Evolutionary conservation across 2,113 vertebrate species (phyloP).

Genomic region (Eretmochelys imbricata): DNA sequence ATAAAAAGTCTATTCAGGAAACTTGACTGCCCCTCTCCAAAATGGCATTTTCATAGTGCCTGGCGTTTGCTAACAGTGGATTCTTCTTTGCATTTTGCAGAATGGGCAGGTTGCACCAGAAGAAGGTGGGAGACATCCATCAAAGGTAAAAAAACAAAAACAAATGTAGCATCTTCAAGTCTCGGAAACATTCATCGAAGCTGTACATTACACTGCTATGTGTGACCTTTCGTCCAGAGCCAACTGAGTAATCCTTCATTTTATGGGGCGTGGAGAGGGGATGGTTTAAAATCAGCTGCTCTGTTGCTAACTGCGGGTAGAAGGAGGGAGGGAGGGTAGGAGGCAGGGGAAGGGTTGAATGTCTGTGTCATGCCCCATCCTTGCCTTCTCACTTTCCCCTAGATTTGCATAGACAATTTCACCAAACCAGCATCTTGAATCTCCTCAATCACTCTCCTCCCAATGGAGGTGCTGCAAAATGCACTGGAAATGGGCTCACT

Average conservation of each 20-base stretch:
- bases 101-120: slow-evolving; percentile 80
- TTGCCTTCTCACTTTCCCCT: background rate
- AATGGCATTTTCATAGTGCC: background rate
- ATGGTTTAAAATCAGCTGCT: background rate
- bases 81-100: slow-evolving; percentile 74
- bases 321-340: background rate
- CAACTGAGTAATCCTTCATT: background rate
- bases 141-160: slow-evolving; percentile 70
- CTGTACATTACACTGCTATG: background rate
- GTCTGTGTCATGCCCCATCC: background rate
- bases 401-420: background rate
- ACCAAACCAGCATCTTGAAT: background rate
- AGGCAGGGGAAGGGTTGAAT: background rate
- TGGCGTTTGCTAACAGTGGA: background rate
- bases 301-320: background rate
- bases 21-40: background rate
- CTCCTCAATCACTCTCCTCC: background rate
- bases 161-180: rapidly evolving
- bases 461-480: background rate
- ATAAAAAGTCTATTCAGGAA: background rate
- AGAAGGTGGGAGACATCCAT: slow-evolving; percentile 71
- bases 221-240: background rate
- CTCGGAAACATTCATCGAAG: background rate
- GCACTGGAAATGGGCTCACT: background rate
- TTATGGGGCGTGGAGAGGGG: background rate